Percentiles rank a stretch among this genome's conserved stretches.
Conservation (phyloP, 1,140 invertebrate genomes). For the Calliphora vicina region DNA sequence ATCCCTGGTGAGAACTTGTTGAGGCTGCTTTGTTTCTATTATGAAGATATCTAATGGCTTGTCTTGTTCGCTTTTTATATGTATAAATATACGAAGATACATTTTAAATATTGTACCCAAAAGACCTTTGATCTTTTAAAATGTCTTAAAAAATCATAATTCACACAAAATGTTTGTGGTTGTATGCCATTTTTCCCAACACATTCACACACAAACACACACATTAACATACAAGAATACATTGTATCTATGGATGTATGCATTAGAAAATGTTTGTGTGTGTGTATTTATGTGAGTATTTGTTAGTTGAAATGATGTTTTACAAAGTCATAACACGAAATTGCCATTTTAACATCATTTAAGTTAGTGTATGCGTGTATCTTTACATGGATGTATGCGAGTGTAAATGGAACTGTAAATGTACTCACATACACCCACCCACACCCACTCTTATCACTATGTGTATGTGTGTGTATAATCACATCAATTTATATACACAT, state of each 20-base stretch:
- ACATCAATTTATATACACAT: too few relatives aligned
- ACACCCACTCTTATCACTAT: background rate
- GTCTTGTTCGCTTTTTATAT: too few relatives aligned
- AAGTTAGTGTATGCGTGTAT: slow-evolving; percentile 15
- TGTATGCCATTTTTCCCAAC: background rate
- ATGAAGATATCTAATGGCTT: too few relatives aligned
- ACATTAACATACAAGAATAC: slow-evolving; percentile 4
- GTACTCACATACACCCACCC: background rate
- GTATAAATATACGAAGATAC: too few relatives aligned
- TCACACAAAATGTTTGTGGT: slow-evolving; percentile 18
- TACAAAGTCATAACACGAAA: slow-evolving; percentile 35
- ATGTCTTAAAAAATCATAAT: slow-evolving; percentile 18
- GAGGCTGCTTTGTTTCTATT: background rate
- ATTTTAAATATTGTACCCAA: background rate
- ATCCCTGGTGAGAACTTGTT: background rate
- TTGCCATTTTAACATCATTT: slow-evolving; percentile 33
- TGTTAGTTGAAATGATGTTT: slow-evolving; percentile 15
- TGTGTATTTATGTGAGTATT: slow-evolving; percentile 25
- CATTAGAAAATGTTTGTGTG: too few relatives aligned
- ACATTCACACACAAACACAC: background rate
- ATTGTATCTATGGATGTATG: background rate
- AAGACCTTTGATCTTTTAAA: slow-evolving; percentile 14
- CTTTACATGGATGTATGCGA: background rate
- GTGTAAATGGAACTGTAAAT: background rate
- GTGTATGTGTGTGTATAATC: background rate